These are phyloP conservation scores for Drosophila demipolita DNA, from an alignment of 2,888 invertebrate genomes.

Conservation along the genomic window DNA sequence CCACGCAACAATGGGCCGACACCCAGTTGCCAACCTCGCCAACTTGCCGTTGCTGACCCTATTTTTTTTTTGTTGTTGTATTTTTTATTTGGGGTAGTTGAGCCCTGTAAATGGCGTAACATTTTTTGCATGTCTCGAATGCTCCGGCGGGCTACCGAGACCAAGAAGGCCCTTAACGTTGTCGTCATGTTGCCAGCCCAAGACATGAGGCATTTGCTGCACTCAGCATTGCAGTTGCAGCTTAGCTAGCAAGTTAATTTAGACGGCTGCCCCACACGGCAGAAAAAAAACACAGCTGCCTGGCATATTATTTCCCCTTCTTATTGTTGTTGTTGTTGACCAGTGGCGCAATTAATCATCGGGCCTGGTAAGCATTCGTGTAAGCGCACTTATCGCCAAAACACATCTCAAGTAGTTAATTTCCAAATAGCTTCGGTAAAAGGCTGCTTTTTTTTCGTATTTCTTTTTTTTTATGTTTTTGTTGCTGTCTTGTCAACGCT, in stretches of 20 bases:
- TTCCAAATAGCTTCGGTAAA: slow-evolving; percentile 74
- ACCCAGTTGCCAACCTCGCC: slow-evolving; percentile 25
- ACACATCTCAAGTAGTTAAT: slow-evolving; percentile 78
- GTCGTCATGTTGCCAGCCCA: slow-evolving; percentile 71
- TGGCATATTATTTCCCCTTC: slow-evolving; percentile 58
- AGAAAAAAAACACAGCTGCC: slow-evolving; percentile 70
- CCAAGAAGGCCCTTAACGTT: slow-evolving; percentile 65
- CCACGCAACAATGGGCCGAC: slow-evolving; percentile 73
- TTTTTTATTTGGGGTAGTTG: slow-evolving; percentile 66
- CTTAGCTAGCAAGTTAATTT: slow-evolving; percentile 81
- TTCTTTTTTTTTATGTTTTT: slow-evolving; percentile 15
- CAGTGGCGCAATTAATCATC: slow-evolving; percentile 72
- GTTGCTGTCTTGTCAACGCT: slow-evolving; percentile 57
- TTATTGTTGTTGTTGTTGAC: slow-evolving; percentile 20
- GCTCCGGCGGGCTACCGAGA: slow-evolving; percentile 27
- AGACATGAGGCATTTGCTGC: slow-evolving; percentile 70
- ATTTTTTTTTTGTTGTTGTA: slow-evolving; percentile 7
- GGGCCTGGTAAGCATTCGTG: slow-evolving; percentile 77
- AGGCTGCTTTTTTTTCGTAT: slow-evolving; percentile 51
- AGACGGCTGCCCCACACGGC: slow-evolving; percentile 58
- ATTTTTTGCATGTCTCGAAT: slow-evolving; percentile 73
- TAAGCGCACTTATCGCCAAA: slow-evolving; percentile 76
- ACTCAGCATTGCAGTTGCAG: slow-evolving; percentile 56
- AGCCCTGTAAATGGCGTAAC: slow-evolving; percentile 74
- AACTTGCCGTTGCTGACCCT: slow-evolving; percentile 25